A percentile compares a stretch with the other conserved stretches of the same genome.
These are phyloP conservation scores for Sesia bembeciformis DNA, from an alignment of 2,888 invertebrate genomes.

Conservation along the genomic window DNA sequence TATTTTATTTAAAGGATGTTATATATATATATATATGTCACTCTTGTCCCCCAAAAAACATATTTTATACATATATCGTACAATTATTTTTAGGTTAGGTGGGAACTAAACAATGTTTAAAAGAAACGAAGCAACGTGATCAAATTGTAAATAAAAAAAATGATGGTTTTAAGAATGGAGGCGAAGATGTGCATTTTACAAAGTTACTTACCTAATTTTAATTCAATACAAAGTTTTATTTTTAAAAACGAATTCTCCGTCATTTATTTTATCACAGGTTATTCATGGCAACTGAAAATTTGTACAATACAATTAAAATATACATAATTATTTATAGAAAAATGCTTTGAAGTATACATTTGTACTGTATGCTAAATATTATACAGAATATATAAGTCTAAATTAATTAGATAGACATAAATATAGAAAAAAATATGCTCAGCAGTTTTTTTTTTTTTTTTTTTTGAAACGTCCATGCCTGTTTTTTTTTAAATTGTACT, in stretches of 20 bases:
- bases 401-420: constrained; percentile 58
- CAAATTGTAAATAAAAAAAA: constrained; percentile 43
- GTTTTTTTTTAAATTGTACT: constrained; percentile 9
- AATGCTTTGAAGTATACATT: constrained; percentile 37
- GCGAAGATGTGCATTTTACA: constrained; percentile 15
- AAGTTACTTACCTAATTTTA: constrained; percentile 27
- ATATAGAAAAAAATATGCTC: constrained; percentile 57
- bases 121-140: constrained; percentile 61
- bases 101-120: constrained; percentile 60
- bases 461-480: constrained; percentile 24
- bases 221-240: constrained; percentile 7
- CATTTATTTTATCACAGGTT: background rate
- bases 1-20: background rate
- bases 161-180: constrained; percentile 28
- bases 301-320: background rate
- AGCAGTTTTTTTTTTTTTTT: constrained; percentile 31
- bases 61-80: background rate
- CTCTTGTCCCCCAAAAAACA: background rate
- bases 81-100: constrained; percentile 38
- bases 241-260: constrained; percentile 11
- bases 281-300: background rate
- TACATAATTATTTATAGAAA: background rate
- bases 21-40: background rate
- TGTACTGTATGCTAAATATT: constrained; percentile 48
- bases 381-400: constrained; percentile 39